Conservation (phyloP, 2,888 invertebrate species). For the Luperina nickerlii region DNA sequence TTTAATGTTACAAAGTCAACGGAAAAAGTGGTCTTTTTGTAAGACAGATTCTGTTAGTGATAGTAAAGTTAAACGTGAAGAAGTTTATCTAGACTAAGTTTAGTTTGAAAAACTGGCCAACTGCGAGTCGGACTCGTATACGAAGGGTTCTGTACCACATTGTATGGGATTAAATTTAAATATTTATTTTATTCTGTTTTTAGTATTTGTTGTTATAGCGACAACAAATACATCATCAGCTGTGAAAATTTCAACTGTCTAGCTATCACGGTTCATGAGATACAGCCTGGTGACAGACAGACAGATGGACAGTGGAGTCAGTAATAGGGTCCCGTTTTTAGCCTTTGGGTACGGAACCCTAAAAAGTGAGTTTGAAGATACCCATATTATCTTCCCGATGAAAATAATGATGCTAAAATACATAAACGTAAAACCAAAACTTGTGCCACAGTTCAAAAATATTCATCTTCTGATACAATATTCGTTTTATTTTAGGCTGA, state of each 20-base stretch:
- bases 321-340: too few species aligned
- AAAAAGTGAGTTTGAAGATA: background rate
- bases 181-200: too few species aligned
- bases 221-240: too few species aligned
- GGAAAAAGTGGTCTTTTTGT: conserved; percentile 22
- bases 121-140: too few species aligned
- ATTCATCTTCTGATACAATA: background rate
- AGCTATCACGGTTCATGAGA: too few species aligned
- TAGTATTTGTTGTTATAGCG: too few species aligned
- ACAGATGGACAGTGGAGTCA: too few species aligned
- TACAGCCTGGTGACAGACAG: too few species aligned
- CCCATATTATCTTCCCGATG: background rate
- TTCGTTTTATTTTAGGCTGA: background rate
- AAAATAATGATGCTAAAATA: background rate
- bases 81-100: background rate
- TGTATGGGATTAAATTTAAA: too few species aligned
- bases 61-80: background rate
- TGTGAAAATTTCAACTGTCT: too few species aligned
- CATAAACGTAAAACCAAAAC: background rate
- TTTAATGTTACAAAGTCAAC: conserved; percentile 40
- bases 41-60: background rate
- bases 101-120: background rate
- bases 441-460: background rate
- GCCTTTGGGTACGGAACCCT: too few species aligned
- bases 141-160: too few species aligned